Conservation (phyloP, 2,113 vertebrate genomes). For the Anser brachyrhynchus region DNA sequence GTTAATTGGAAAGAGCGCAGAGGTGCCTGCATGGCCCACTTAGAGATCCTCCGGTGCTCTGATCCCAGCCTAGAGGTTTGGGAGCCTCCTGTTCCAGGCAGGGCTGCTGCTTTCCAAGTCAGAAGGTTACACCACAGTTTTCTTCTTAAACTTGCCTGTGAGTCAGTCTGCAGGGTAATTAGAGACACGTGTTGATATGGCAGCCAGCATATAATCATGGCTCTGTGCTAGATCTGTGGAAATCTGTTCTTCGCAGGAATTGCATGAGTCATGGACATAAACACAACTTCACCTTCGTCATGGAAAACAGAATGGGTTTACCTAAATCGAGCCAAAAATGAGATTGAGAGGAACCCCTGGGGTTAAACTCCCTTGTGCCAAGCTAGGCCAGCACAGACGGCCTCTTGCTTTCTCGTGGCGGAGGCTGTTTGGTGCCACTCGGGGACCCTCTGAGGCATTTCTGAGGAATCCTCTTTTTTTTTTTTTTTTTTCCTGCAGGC, state of each 20-base stretch:
- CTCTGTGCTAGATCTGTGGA: slow-evolving; percentile 37
- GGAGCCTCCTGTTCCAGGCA: not conserved
- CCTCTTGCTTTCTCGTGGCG: fast-evolving
- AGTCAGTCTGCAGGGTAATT: slow-evolving; percentile 48
- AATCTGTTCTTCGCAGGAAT: slow-evolving; percentile 46
- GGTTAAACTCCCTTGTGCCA: not conserved
- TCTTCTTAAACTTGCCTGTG: not conserved
- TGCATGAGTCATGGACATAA: slow-evolving; percentile 62
- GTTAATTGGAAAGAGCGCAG: not conserved
- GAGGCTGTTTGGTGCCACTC: not conserved
- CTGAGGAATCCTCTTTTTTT: slow-evolving; percentile 51
- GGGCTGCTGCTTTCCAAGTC: slow-evolving; percentile 5
- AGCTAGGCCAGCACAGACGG: not conserved
- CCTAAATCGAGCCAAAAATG: slow-evolving; percentile 41
- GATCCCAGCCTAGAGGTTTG: not conserved
- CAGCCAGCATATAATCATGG: slow-evolving; percentile 11
- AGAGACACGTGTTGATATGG: slow-evolving; percentile 55
- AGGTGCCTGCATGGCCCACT: not conserved
- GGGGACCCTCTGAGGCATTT: not conserved
- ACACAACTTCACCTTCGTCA: slow-evolving; percentile 38
- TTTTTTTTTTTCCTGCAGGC: slow-evolving; percentile 72
- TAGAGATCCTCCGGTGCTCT: not conserved
- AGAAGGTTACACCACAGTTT: slow-evolving; percentile 34
- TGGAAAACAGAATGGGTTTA: slow-evolving; percentile 37
- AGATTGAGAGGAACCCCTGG: not conserved